Percentiles rank a stretch among this genome's conserved stretches.
phyloP scores from a whole-genome alignment of 1,140 invertebrate species.

The Formica selysi region DNA sequence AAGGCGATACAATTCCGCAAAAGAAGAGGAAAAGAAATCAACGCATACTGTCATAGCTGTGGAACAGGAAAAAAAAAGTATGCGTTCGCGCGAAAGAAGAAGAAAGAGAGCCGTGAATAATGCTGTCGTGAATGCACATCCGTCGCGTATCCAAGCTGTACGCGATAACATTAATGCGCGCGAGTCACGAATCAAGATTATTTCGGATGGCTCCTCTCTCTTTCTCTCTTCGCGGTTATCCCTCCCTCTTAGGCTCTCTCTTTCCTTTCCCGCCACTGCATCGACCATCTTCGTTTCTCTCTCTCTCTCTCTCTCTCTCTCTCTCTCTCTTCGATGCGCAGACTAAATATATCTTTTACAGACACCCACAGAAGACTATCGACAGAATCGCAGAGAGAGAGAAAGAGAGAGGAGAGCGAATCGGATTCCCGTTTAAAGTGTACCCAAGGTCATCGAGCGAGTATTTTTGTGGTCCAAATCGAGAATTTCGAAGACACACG shows the following conservation, averaged over 20 bases:
- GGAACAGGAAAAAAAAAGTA: not conserved
- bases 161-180: slow-evolving; percentile 33
- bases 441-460: slow-evolving; percentile 65
- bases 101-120: slow-evolving; percentile 32
- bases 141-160: not conserved
- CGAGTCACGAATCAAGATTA: slow-evolving; percentile 63
- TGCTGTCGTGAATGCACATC: slow-evolving; percentile 1
- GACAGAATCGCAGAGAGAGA: slow-evolving; percentile 63
- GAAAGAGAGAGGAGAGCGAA: slow-evolving; percentile 45
- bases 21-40: not conserved
- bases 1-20: not conserved
- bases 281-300: slow-evolving; percentile 50
- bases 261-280: slow-evolving; percentile 34
- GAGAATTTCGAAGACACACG: slow-evolving; percentile 41
- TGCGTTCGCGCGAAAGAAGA: not conserved
- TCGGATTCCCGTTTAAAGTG: slow-evolving; percentile 68
- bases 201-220: slow-evolving; percentile 21
- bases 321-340: slow-evolving; percentile 13
- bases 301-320: not conserved
- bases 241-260: not conserved
- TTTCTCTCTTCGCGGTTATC: not conserved
- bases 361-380: slow-evolving; percentile 61
- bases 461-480: slow-evolving; percentile 67
- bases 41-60: not conserved
- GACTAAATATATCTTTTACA: slow-evolving; percentile 73